A percentile compares a stretch with the other conserved stretches of the same genome.
Evolutionary conservation across 1,140 invertebrate species (phyloP).

Genomic region (Achatina immaculata): DNA sequence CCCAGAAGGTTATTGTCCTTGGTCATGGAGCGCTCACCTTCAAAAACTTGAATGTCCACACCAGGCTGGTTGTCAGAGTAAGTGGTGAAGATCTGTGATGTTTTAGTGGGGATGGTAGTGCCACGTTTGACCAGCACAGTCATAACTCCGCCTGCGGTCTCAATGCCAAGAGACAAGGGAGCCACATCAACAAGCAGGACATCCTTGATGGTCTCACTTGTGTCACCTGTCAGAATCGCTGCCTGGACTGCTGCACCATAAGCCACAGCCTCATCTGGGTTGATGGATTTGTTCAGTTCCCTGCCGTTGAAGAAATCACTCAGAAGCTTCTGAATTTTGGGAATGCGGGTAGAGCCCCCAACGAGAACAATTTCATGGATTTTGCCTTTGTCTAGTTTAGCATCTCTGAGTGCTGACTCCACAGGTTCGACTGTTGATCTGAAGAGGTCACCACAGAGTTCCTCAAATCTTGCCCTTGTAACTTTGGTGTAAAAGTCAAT

Average conservation of each 20-base stretch:
- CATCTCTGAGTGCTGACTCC: constrained; percentile 91
- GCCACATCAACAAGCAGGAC: constrained; percentile 69
- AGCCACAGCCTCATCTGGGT: constrained; percentile 75
- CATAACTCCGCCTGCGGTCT: constrained; percentile 79
- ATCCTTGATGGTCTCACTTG: constrained; percentile 63
- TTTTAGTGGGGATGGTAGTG: constrained; percentile 67
- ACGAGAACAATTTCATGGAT: constrained; percentile 97
- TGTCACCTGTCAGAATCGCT: constrained; percentile 69
- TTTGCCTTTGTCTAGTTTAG: constrained; percentile 91
- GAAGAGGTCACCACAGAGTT: constrained; percentile 90
- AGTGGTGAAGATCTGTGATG: constrained; percentile 67
- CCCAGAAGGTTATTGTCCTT: constrained; percentile 71
- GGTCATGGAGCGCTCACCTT: constrained; percentile 76
- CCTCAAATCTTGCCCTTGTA: constrained; percentile 82
- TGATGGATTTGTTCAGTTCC: constrained; percentile 78
- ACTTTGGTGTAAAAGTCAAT: constrained; percentile 76
- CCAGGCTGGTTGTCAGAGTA: constrained; percentile 79
- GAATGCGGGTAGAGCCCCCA: constrained; percentile 96
- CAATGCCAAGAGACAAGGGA: constrained; percentile 70
- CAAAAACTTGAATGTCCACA: constrained; percentile 81
- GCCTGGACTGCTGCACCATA: constrained; percentile 75
- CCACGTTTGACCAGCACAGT: constrained; percentile 73
- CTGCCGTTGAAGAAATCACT: constrained; percentile 81
- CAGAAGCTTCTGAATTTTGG: constrained; percentile 94
- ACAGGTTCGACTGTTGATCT: constrained; percentile 91